A percentile compares a stretch with the other conserved stretches of the same genome.
Conservation (phyloP, 2,797 vertebrate species). For the Fistularia tabacaria region DNA sequence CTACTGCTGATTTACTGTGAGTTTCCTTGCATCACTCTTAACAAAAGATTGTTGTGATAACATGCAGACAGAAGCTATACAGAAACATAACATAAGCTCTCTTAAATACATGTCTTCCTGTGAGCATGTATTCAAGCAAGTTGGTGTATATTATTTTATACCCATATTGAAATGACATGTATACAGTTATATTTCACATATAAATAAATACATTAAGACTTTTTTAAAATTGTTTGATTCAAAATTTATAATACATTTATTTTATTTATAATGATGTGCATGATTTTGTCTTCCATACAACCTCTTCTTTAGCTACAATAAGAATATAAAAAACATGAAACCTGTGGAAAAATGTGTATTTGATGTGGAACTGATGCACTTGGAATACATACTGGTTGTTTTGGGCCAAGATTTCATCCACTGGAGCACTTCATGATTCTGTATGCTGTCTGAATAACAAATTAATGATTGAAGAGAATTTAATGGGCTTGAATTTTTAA, state of each 20-base stretch:
- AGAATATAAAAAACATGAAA: background rate
- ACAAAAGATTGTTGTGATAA: constrained; percentile 35
- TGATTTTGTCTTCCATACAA: no score
- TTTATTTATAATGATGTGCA: no score
- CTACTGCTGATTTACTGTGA: background rate
- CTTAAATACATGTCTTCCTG: constrained; percentile 40
- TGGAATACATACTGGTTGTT: constrained; percentile 81
- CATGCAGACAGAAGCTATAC: constrained; percentile 32
- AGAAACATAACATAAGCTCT: background rate
- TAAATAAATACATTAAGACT: no score
- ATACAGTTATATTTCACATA: no score
- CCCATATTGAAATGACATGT: constrained; percentile 16
- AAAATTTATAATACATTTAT: no score
- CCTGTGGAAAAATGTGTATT: constrained; percentile 21
- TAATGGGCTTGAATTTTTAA: constrained; percentile 47
- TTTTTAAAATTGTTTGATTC: no score
- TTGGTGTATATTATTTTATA: constrained; percentile 17
- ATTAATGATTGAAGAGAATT: constrained; percentile 73
- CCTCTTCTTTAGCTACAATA: no score
- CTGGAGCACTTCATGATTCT: constrained; percentile 84
- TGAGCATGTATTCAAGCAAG: constrained; percentile 36
- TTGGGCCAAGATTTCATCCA: constrained; percentile 87
- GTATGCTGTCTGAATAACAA: constrained; percentile 83
- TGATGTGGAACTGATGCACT: constrained; percentile 52
- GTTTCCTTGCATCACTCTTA: no score